These are phyloP conservation scores for Lasioglossum baleicum DNA, from an alignment of 1,140 invertebrate species.

Conservation along the genomic window DNA sequence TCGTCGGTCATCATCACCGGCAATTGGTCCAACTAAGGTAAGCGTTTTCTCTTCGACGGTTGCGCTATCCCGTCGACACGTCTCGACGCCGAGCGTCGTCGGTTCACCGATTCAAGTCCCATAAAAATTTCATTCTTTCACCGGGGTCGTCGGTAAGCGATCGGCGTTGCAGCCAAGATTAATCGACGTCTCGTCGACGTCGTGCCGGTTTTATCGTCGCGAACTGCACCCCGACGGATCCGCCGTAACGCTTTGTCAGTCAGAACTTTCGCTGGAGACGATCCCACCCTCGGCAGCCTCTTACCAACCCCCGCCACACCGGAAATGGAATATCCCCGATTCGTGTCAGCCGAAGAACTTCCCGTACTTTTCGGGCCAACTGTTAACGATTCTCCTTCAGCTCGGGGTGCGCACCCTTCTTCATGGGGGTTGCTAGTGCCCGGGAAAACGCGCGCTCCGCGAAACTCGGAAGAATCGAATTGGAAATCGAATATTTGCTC, in stretches of 20 bases:
- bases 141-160: no score
- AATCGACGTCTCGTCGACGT: no score
- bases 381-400: slow-evolving; percentile 49
- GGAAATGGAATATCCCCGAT: slow-evolving; percentile 57
- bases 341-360: slow-evolving; percentile 43
- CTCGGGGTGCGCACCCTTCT: not conserved
- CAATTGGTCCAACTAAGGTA: slow-evolving; percentile 38
- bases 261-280: slow-evolving; percentile 47
- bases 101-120: not conserved
- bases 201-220: slow-evolving; percentile 49
- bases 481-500: not conserved
- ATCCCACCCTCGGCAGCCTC: slow-evolving; percentile 29
- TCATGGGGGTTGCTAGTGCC: not conserved
- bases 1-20: slow-evolving; percentile 13
- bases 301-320: not conserved
- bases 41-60: slow-evolving; percentile 31
- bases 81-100: no score
- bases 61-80: not conserved
- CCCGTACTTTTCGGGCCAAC: slow-evolving; percentile 50
- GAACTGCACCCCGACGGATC: slow-evolving; percentile 42
- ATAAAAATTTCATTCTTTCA: no score
- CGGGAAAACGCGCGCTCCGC: no score
- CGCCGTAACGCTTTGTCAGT: slow-evolving; percentile 55
- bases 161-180: no score
- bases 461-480: not conserved